Conservation (phyloP, 2,888 invertebrate species). For the Mamestra brassicae region DNA sequence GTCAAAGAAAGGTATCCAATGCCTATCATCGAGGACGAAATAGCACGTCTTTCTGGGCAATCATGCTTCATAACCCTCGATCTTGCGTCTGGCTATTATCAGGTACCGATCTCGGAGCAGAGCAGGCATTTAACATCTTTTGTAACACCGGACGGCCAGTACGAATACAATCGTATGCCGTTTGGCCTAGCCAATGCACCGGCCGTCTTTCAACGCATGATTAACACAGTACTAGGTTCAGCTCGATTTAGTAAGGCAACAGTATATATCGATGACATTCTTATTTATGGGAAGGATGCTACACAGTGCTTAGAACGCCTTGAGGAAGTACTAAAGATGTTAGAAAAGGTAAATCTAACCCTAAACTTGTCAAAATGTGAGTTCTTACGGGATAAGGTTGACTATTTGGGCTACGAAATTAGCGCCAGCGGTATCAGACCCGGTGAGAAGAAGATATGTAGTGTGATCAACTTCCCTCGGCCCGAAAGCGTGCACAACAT, state of each 20-base stretch:
- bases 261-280: slow-evolving; percentile 24
- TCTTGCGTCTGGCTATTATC: too few relatives aligned
- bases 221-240: slow-evolving; percentile 41
- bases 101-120: too few relatives aligned
- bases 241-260: slow-evolving; percentile 11
- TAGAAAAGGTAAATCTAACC: not conserved
- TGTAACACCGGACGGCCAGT: too few relatives aligned
- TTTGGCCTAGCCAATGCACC: slow-evolving; percentile 2
- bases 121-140: too few relatives aligned
- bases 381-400: not conserved
- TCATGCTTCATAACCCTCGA: too few relatives aligned
- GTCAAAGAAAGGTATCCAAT: too few relatives aligned
- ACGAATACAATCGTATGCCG: too few relatives aligned
- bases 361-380: not conserved
- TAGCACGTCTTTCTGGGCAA: too few relatives aligned
- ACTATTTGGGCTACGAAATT: not conserved
- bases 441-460: not conserved
- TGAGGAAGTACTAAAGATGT: not conserved
- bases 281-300: slow-evolving; percentile 2
- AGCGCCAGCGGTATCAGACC: not conserved
- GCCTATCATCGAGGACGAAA: too few relatives aligned
- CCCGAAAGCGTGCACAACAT: not conserved
- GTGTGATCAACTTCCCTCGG: not conserved
- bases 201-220: slow-evolving; percentile 31
- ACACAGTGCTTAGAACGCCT: not conserved